A percentile compares a stretch with the other conserved stretches of the same genome.
phyloP scores from a whole-genome alignment of 2,888 invertebrate genomes.

The Trichopria drosophilae region DNA sequence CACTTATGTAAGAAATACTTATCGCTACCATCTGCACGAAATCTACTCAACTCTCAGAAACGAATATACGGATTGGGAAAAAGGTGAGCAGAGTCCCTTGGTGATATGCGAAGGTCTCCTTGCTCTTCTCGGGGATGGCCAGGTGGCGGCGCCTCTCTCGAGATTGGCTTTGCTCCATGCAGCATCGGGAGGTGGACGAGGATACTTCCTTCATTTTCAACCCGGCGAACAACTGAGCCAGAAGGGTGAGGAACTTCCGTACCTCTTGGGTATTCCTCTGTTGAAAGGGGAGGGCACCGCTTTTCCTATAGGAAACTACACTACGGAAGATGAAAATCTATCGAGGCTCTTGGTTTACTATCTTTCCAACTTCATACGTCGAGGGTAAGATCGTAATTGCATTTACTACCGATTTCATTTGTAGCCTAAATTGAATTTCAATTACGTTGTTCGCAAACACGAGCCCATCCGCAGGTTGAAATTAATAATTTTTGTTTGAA shows the following conservation, averaged over 20 bases:
- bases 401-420: neutral
- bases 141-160: slow-evolving; percentile 84
- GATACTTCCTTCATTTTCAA: slow-evolving; percentile 87
- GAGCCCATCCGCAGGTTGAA: neutral
- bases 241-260: slow-evolving; percentile 84
- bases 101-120: slow-evolving; percentile 79
- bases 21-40: slow-evolving; percentile 92
- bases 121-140: slow-evolving; percentile 84
- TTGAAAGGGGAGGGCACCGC: slow-evolving; percentile 66
- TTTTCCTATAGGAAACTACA: slow-evolving; percentile 77
- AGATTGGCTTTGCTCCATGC: slow-evolving; percentile 80
- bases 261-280: slow-evolving; percentile 80
- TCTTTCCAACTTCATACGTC: slow-evolving; percentile 83
- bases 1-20: slow-evolving; percentile 92
- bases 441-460: neutral
- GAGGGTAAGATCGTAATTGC: slow-evolving; percentile 69
- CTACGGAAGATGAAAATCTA: slow-evolving; percentile 74
- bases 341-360: slow-evolving; percentile 81
- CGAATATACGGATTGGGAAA: slow-evolving; percentile 96
- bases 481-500: too few species aligned
- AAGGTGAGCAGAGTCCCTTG: slow-evolving; percentile 77
- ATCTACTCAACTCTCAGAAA: slow-evolving; percentile 90
- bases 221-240: slow-evolving; percentile 82
- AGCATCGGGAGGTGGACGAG: slow-evolving; percentile 74
- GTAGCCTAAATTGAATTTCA: neutral